phyloP scores from a whole-genome alignment of 2,888 invertebrate genomes.

The Nesidiocoris tenuis region DNA sequence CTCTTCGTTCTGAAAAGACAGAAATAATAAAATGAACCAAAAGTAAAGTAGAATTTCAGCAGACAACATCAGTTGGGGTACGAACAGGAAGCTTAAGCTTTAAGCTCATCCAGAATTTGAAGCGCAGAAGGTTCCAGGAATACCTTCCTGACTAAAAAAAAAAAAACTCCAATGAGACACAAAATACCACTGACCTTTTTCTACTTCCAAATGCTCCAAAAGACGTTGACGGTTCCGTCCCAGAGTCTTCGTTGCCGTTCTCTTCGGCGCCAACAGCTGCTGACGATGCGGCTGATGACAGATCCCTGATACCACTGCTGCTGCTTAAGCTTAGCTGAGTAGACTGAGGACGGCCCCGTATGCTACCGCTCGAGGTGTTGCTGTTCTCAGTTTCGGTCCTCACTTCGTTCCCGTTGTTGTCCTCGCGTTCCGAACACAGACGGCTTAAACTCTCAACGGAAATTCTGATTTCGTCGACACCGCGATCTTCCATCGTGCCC shows the following conservation, averaged over 20 bases:
- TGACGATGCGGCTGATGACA: slow-evolving; percentile 14
- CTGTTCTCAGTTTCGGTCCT: too few relatives aligned
- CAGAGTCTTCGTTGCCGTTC: slow-evolving; percentile 46
- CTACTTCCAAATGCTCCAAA: slow-evolving; percentile 18
- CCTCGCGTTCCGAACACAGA: slow-evolving; percentile 46
- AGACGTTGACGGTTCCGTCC: slow-evolving; percentile 25
- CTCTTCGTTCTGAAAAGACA: slow-evolving; percentile 37
- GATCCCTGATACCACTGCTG: not conserved
- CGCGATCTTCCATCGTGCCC: slow-evolving; percentile 51
- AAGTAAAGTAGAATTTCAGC: too few relatives aligned
- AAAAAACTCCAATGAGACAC: not conserved
- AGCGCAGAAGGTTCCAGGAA: too few relatives aligned
- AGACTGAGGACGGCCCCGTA: not conserved
- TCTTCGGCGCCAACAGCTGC: slow-evolving; percentile 39
- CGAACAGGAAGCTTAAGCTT: too few relatives aligned
- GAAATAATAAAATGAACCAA: not conserved
- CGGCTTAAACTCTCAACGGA: slow-evolving; percentile 46
- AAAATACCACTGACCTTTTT: slow-evolving; percentile 31
- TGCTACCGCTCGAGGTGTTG: slow-evolving; percentile 45
- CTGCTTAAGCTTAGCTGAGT: not conserved
- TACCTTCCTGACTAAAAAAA: too few relatives aligned
- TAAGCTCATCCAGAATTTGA: too few relatives aligned
- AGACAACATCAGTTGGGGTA: too few relatives aligned
- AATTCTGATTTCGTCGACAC: slow-evolving; percentile 48
- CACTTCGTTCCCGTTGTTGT: slow-evolving; percentile 37